Evolutionary conservation across 2,888 invertebrate genomes (phyloP).

Genomic region (Cremastinae sp.): DNA sequence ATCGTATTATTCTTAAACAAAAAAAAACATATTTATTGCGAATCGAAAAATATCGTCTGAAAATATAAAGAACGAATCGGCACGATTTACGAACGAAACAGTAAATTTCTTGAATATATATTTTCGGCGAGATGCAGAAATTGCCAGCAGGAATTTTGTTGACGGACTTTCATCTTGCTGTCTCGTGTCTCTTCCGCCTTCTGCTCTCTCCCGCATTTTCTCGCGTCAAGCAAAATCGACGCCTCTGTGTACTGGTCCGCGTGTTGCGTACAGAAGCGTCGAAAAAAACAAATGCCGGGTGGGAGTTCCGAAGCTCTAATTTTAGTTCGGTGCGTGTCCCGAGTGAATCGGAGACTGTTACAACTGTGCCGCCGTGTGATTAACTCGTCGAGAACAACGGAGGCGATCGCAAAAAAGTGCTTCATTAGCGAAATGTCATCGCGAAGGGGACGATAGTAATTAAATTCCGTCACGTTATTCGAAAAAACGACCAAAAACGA

Average conservation of each 20-base stretch:
- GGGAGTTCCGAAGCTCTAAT: conserved; percentile 62
- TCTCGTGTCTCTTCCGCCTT: too few relatives aligned
- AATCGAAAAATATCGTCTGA: too few relatives aligned
- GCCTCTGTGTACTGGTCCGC: conserved; percentile 11
- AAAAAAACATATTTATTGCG: not conserved
- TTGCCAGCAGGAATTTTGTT: too few relatives aligned
- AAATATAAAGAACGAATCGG: too few relatives aligned
- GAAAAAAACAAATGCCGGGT: conserved; percentile 54
- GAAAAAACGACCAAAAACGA: too few relatives aligned
- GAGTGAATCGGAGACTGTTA: conserved; percentile 43
- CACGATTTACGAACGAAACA: too few relatives aligned
- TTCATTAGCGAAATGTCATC: conserved; percentile 39
- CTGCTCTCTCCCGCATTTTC: too few relatives aligned
- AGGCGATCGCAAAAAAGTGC: conserved; percentile 11
- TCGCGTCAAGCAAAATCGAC: conserved; percentile 19
- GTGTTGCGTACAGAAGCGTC: conserved; percentile 30
- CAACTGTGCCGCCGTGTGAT: conserved; percentile 45
- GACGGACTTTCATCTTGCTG: too few relatives aligned
- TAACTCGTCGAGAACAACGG: conserved; percentile 53
- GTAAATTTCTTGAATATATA: too few relatives aligned
- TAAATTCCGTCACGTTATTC: not conserved
- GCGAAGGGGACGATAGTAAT: conserved; percentile 48
- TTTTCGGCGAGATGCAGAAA: not conserved
- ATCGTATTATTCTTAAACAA: too few relatives aligned
- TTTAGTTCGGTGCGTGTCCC: conserved; percentile 60